These are phyloP conservation scores for Gastrophysa polygoni DNA, from an alignment of 2,888 invertebrate genomes.

Conservation along the genomic window DNA sequence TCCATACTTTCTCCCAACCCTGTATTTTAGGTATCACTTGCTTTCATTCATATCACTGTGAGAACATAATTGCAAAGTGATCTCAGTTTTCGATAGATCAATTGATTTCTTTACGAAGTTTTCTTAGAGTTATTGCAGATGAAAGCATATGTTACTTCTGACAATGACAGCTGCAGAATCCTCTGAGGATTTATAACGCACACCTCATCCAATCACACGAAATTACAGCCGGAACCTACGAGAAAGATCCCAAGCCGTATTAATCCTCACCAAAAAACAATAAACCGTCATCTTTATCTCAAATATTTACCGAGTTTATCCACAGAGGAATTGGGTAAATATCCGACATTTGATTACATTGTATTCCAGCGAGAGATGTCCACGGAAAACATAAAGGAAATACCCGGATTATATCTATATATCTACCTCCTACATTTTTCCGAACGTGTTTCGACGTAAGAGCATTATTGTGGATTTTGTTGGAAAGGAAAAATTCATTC, in stretches of 20 bases:
- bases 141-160: too few species aligned
- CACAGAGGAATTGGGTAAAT: conserved; percentile 2
- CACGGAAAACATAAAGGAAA: conserved; percentile 28
- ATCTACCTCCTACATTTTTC: neutral
- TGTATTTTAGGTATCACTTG: too few species aligned
- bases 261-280: neutral
- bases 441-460: neutral
- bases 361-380: conserved; percentile 24
- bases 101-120: too few species aligned
- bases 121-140: too few species aligned
- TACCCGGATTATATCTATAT: conserved; percentile 20
- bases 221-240: neutral
- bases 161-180: neutral
- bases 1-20: too few species aligned
- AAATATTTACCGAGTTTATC: neutral
- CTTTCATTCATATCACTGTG: too few species aligned
- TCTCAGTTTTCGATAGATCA: too few species aligned
- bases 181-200: neutral
- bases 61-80: too few species aligned
- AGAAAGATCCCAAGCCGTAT: neutral
- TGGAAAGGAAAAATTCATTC: neutral
- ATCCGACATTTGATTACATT: conserved; percentile 31
- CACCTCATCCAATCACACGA: neutral
- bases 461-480: neutral
- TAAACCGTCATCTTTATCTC: neutral